Percentiles rank a stretch among this genome's conserved stretches.
phyloP scores from a whole-genome alignment of 1,140 invertebrate genomes.

The Drosophila oshimai region DNA sequence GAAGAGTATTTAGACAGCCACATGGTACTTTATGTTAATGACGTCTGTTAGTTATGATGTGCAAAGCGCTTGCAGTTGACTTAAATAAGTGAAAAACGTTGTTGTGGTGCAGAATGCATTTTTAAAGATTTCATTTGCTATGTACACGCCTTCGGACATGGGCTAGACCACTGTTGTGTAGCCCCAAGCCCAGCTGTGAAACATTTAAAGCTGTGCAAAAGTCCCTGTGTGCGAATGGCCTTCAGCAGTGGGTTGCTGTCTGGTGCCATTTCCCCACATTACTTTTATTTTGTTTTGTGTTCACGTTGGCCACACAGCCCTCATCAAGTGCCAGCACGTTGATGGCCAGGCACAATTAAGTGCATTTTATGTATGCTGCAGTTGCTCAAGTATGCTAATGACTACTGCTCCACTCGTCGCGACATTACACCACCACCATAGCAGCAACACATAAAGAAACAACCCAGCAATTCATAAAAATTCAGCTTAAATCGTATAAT shows the following conservation, averaged over 20 bases:
- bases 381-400: slow-evolving; percentile 76
- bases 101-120: slow-evolving; percentile 28
- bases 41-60: background rate
- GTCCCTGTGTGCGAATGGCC: slow-evolving; percentile 17
- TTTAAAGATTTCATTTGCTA: slow-evolving; percentile 64
- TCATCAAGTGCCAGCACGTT: slow-evolving; percentile 64
- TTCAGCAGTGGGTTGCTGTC: slow-evolving; percentile 13
- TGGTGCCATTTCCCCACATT: background rate
- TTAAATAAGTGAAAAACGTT: slow-evolving; percentile 53
- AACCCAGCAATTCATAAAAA: too few species aligned
- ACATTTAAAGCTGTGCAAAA: slow-evolving; percentile 41
- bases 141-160: slow-evolving; percentile 10
- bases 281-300: background rate
- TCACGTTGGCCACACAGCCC: slow-evolving; percentile 21
- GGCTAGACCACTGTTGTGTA: slow-evolving; percentile 12
- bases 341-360: slow-evolving; percentile 73
- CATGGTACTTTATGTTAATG: slow-evolving; percentile 29
- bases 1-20: slow-evolving; percentile 10
- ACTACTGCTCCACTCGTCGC: slow-evolving; percentile 6
- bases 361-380: slow-evolving; percentile 73
- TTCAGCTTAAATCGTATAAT: too few species aligned
- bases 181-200: slow-evolving; percentile 39
- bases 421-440: background rate
- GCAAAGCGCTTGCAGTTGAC: slow-evolving; percentile 19
- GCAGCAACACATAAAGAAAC: background rate